phyloP scores from a whole-genome alignment of 1,140 invertebrate genomes.

The Leptopilina boulardi region DNA sequence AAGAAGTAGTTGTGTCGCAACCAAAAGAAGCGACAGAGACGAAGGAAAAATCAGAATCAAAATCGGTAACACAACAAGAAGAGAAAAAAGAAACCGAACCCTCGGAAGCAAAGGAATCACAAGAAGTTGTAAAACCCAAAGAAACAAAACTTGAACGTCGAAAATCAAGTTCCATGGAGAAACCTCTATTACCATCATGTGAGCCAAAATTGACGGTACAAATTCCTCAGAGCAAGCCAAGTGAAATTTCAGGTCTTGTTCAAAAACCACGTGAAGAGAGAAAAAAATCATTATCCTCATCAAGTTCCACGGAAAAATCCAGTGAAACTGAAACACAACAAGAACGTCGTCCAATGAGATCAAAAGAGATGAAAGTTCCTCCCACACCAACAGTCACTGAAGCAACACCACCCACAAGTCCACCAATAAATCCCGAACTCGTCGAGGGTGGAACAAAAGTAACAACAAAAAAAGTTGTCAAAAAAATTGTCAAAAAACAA shows the following conservation, averaged over 20 bases:
- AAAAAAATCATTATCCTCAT: neutral
- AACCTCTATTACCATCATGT: conserved; percentile 1
- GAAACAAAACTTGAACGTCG: conserved; percentile 39
- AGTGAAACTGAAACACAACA: conserved; percentile 37
- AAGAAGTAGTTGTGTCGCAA: conserved; percentile 39
- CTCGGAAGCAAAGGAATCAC: neutral
- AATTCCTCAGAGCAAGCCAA: conserved; percentile 8
- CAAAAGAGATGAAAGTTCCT: conserved; percentile 56
- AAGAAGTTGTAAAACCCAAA: conserved; percentile 12
- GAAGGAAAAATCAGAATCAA: neutral
- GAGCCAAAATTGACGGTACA: conserved; percentile 9
- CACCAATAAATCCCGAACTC: conserved; percentile 50
- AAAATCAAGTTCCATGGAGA: conserved; percentile 27
- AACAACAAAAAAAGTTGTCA: conserved; percentile 54
- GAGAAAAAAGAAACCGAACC: neutral
- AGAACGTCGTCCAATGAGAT: conserved; percentile 48
- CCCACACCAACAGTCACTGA: conserved; percentile 64
- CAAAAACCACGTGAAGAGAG: neutral
- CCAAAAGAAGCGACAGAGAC: conserved; percentile 32
- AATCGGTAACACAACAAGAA: neutral
- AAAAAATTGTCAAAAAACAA: conserved; percentile 66
- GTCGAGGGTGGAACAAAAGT: conserved; percentile 45
- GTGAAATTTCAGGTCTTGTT: neutral
- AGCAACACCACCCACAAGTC: conserved; percentile 66
- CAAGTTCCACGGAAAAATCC: conserved; percentile 45